These are phyloP conservation scores for Palythoa grandis DNA, from an alignment of 92 coral and sea anemone genomes.

Conservation along the genomic window DNA sequence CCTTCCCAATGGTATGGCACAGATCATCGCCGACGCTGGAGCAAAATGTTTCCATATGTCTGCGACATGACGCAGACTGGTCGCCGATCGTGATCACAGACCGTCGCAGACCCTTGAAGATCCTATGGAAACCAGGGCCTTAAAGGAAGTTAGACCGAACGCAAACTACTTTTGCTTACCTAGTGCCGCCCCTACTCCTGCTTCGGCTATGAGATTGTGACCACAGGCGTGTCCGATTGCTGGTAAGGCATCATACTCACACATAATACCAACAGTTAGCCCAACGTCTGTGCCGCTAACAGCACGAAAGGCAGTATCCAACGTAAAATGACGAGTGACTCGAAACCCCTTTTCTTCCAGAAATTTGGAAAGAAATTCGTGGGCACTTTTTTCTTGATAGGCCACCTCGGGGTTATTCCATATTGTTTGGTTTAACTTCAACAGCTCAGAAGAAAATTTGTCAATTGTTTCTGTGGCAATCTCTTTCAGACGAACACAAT, in stretches of 20 bases:
- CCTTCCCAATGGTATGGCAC: no score
- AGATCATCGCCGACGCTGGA: no score
- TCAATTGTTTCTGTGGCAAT: constrained; percentile 5
- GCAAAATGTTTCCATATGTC: no score
- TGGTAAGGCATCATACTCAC: constrained; percentile 95
- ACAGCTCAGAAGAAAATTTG: background rate
- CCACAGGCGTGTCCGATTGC: constrained; percentile 97
- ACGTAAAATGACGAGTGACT: background rate
- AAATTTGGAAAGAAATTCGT: constrained; percentile 17
- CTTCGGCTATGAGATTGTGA: constrained; percentile 91
- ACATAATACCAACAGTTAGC: constrained; percentile 72
- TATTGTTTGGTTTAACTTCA: background rate
- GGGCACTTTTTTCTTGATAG: constrained; percentile 8
- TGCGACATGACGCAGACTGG: no score
- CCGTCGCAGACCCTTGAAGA: no score
- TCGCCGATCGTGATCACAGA: no score
- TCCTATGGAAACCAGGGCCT: no score
- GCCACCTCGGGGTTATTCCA: constrained; percentile 24
- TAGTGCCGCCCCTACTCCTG: constrained; percentile 90
- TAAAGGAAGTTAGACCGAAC: background rate
- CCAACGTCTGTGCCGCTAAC: background rate
- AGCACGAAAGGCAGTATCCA: constrained; percentile 24
- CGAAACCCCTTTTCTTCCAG: constrained; percentile 6
- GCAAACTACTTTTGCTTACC: constrained; percentile 55
- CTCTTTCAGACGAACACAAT: background rate